Conservation (phyloP, 2,113 vertebrate species). For the Petrocephalus zakoni region DNA sequence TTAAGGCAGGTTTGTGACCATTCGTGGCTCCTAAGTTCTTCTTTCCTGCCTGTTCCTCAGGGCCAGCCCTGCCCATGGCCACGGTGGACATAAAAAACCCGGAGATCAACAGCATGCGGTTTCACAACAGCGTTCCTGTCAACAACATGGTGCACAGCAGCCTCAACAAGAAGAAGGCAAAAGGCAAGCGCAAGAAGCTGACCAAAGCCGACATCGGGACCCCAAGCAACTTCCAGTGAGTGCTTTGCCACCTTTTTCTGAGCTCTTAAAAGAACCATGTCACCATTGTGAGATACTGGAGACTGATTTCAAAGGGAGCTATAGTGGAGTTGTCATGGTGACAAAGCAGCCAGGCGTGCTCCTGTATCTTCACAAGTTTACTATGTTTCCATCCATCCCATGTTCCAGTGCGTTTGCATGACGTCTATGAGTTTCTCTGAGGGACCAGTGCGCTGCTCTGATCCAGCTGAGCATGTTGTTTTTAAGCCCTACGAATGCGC, state of each 20-base stretch:
- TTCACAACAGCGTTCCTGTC: slow-evolving; percentile 77
- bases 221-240: slow-evolving; percentile 98
- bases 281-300: neutral
- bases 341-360: neutral
- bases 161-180: slow-evolving; percentile 85
- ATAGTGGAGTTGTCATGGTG: neutral
- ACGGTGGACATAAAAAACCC: slow-evolving; percentile 99
- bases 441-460: neutral
- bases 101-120: slow-evolving; percentile 89
- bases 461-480: neutral
- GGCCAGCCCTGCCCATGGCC: slow-evolving; percentile 87
- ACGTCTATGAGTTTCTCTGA: neutral
- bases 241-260: neutral
- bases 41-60: slow-evolving; percentile 49
- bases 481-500: neutral
- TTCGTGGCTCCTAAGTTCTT: neutral
- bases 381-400: neutral
- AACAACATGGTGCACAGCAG: slow-evolving; percentile 81
- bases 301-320: neutral
- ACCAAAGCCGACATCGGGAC: slow-evolving; percentile 98
- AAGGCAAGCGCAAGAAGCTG: slow-evolving; percentile 86
- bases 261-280: neutral
- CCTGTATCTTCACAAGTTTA: neutral
- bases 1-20: neutral
- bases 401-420: neutral